Base-by-base conservation (phyloP, 2,888 invertebrate genomes). In the Muschampia plurimacula region DNA sequence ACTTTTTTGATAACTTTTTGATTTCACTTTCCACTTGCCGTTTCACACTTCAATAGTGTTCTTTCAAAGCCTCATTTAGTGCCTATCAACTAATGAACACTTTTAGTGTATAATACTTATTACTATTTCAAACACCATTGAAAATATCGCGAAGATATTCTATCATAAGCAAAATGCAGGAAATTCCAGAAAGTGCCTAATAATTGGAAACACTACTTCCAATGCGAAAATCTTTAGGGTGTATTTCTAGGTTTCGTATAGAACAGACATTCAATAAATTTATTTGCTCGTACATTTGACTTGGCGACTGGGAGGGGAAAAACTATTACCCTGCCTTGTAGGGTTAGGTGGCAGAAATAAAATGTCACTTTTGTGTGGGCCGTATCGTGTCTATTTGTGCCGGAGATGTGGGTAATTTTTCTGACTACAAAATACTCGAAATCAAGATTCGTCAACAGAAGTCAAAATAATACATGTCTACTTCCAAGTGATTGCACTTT, bases 281-380 rank as follows among this genome's bases (percentile, higher is more conserved):
- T 71, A 71, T 71, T 71, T 41, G 28, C 60, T 60, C 71, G 71
- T 71, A 71, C 66, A 67, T 71, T 71, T 62, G 39, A 71, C 71
- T 60, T 39, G 36, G 71, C 65, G 32, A 36, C 41, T 63, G 28
- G 49, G 62, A n/a, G 41, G 15, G 52, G 8, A 66, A 71, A 66
- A 66, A 71, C 71, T 71, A 66, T 71, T 71, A 71, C 71, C 60
- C n/a, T 28, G 71, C 41, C 66, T 65, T 64, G 63, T 64, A 55
- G 52, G 49, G 32, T 10, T 32, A 22, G 52, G 22, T 15, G 15
- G 52, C 8, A 52, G 8, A 52, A 52, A 22, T 22, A 52, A 52
- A 52, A 52, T 52, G 52, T 52, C 12, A 52, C 52, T 15, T 52
- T 52, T 28, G 55, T 22, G 10, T 55, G 10, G 10, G 22, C 22